Evolutionary conservation across 2,113 vertebrate species (phyloP).

Genomic region (Taurulus bubalis): DNA sequence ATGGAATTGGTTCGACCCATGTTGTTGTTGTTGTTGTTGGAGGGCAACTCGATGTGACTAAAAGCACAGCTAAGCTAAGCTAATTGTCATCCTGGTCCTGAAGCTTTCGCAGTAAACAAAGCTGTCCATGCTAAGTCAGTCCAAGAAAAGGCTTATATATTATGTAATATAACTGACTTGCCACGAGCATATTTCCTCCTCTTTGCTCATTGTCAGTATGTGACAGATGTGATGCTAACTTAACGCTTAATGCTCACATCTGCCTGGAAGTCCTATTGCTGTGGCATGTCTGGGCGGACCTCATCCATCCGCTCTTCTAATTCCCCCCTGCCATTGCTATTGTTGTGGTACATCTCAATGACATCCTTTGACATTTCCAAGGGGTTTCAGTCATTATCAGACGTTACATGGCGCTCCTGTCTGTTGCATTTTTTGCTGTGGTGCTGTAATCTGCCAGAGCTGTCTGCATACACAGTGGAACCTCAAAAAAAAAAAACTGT

Average conservation of each 20-base stretch:
- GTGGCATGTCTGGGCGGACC: conserved; percentile 17
- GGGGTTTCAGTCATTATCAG: conserved; percentile 65
- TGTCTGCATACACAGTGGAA: conserved; percentile 53
- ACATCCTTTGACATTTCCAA: conserved; percentile 66
- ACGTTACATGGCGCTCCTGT: conserved; percentile 47
- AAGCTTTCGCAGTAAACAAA: conserved; percentile 46
- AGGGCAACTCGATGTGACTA: conserved; percentile 60
- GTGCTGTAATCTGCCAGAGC: conserved; percentile 50
- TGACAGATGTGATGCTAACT: conserved; percentile 44
- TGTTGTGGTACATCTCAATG: conserved; percentile 44
- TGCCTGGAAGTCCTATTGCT: conserved; percentile 28
- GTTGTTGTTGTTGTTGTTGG: conserved; percentile 38
- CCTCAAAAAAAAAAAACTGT: conserved; percentile 38
- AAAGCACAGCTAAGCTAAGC: conserved; percentile 48
- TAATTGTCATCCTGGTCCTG: conserved; percentile 63
- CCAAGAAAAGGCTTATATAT: conserved; percentile 5
- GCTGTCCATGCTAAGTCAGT: conserved; percentile 33
- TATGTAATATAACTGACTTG: conserved; percentile 27
- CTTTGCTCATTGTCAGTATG: conserved; percentile 6
- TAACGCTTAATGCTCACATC: conserved; percentile 17
- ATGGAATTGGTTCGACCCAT: conserved; percentile 52
- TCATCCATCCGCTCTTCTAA: conserved; percentile 27
- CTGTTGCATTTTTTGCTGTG: conserved; percentile 45
- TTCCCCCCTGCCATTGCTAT: conserved; percentile 46
- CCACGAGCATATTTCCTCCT: conserved; percentile 17